Conservation (phyloP, 2,888 invertebrate genomes). For the Marronus borbonicus region DNA sequence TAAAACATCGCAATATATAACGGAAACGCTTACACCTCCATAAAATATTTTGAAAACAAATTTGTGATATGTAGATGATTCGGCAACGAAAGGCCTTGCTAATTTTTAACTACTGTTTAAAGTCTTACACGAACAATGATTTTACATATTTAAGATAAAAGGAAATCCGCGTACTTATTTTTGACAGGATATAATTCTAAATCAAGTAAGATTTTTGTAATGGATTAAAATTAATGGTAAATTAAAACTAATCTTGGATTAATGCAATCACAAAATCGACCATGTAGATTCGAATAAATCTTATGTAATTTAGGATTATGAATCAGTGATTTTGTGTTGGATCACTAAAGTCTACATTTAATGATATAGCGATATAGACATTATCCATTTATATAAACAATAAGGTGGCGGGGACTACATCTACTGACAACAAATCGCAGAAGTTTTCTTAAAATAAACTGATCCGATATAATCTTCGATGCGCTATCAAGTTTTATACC, state of each 20-base stretch:
- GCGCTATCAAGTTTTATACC: slow-evolving; percentile 72
- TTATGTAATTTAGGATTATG: slow-evolving; percentile 14
- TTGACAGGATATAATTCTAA: neutral
- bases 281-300: slow-evolving; percentile 34
- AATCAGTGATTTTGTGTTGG: slow-evolving; percentile 26
- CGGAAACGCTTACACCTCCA: no score
- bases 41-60: no score
- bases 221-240: slow-evolving; percentile 11
- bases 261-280: slow-evolving; percentile 19
- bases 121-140: no score
- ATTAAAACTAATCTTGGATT: slow-evolving; percentile 32
- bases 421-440: slow-evolving; percentile 62
- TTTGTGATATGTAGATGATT: no score
- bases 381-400: slow-evolving; percentile 25
- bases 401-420: slow-evolving; percentile 19
- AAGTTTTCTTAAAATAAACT: slow-evolving; percentile 67
- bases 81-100: no score
- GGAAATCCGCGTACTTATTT: neutral
- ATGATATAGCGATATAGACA: slow-evolving; percentile 14
- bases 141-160: neutral
- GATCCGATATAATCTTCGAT: slow-evolving; percentile 71
- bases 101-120: no score
- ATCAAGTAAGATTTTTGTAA: neutral
- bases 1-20: no score
- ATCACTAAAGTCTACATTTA: slow-evolving; percentile 8